A percentile compares a stretch with the other conserved stretches of the same genome.
phyloP scores from a whole-genome alignment of 2,797 vertebrate genomes.

The Acestrorhynchus altus region DNA sequence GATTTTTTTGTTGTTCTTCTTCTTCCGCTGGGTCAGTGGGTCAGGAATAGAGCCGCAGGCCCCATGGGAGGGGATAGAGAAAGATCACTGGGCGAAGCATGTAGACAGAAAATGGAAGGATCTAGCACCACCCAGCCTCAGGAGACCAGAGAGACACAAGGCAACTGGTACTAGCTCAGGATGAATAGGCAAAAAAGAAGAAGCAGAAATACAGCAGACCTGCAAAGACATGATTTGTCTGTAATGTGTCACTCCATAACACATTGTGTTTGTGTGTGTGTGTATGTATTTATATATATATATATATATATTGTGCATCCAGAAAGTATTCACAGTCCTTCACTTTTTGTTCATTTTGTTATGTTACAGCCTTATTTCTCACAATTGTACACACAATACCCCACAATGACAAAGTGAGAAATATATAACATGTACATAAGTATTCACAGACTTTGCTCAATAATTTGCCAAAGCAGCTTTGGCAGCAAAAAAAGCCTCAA shows the following conservation, averaged over 20 bases:
- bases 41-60: slow-evolving; percentile 48
- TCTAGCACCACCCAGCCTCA: slow-evolving; percentile 68
- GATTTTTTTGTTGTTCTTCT: slow-evolving; percentile 32
- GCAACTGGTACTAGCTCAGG: slow-evolving; percentile 17
- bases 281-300: too few relatives aligned
- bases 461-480: too few relatives aligned
- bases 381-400: too few relatives aligned
- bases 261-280: too few relatives aligned
- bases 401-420: too few relatives aligned
- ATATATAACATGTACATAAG: too few relatives aligned
- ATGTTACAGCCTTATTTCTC: too few relatives aligned
- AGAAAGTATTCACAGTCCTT: too few relatives aligned
- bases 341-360: too few relatives aligned
- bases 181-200: slow-evolving; percentile 43
- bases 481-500: too few relatives aligned
- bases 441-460: too few relatives aligned
- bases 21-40: slow-evolving; percentile 69
- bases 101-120: slow-evolving; percentile 38
- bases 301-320: too few relatives aligned
- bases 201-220: background rate
- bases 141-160: slow-evolving; percentile 62
- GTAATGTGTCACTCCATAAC: background rate
- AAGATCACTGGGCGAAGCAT: slow-evolving; percentile 43
- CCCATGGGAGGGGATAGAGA: slow-evolving; percentile 14
- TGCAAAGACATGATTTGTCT: background rate